Percentiles rank a stretch among this genome's conserved stretches.
phyloP scores from a whole-genome alignment of 2,888 invertebrate genomes.

The Rhamphomyia laevipes region DNA sequence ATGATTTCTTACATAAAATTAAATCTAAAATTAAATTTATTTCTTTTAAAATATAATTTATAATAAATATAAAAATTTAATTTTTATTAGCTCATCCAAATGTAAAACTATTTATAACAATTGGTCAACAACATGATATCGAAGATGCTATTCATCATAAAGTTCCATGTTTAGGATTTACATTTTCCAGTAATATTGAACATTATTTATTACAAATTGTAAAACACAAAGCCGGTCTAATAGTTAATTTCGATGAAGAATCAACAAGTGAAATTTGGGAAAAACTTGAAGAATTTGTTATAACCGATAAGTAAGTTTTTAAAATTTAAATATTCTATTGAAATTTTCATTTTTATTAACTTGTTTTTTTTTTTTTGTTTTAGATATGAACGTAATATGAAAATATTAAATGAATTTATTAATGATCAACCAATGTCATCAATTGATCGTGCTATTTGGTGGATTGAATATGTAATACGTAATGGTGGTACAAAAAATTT shows the following conservation, averaged over 20 bases:
- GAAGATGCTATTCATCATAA: conserved; percentile 22
- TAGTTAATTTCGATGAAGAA: conserved; percentile 19
- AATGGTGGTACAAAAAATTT: conserved; percentile 19
- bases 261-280: conserved; percentile 14
- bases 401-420: conserved; percentile 15
- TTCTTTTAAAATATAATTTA: no score
- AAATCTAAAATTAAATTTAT: no score
- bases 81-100: conserved; percentile 16
- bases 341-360: no score
- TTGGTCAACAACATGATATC: conserved; percentile 20
- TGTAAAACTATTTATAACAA: conserved; percentile 19
- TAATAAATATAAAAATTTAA: neutral
- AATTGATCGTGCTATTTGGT: conserved; percentile 21
- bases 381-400: conserved; percentile 19
- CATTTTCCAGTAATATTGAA: conserved; percentile 19
- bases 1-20: no score
- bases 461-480: conserved; percentile 21
- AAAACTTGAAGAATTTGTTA: conserved; percentile 16
- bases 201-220: conserved; percentile 21
- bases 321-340: neutral
- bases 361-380: conserved; percentile 3
- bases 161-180: conserved; percentile 21
- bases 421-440: conserved; percentile 18
- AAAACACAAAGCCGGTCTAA: conserved; percentile 17
- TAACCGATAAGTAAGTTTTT: conserved; percentile 15